Evolutionary conservation across 2,888 invertebrate genomes (phyloP), one percentile per base, ranked within the genome.

Genomic region (Latrodectus elegans): DNA sequence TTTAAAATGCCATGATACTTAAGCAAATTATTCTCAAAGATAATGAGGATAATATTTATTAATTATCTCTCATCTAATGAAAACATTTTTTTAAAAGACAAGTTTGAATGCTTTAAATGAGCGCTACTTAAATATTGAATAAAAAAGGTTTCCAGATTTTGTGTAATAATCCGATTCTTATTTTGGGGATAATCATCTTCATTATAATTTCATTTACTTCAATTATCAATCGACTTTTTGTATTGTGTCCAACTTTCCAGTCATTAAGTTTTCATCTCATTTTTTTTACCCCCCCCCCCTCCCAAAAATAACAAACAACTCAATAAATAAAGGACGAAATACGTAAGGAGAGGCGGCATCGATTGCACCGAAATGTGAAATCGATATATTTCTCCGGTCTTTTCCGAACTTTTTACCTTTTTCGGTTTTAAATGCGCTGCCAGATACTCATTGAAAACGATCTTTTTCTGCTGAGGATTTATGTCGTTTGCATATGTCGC

Each of bases 401-500:
- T 52, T 52, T 51, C 52, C 8, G 15, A 71, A 72, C 60, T n/a
- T 68, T 81, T 75, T 75, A 82, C 74, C 82, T 55, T 70, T 60
- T 60, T 49, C 15, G 14, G 65, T 51, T 77, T 70, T 70, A 75
- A 82, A 82, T 55, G 75, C 55, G 70, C n/a, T 60, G 82, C 74
- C 82, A 82, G 74, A 82, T 82, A 70, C 75, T 38, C 38, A 38
- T 38, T 38, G 38, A 38, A 38, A 38, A 38, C 38, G 38, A 38
- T 38, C 38, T 38, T 75, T 67, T 75, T 15, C 15, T 60, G 67
- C 22, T 17, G 68, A 22, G 64, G 75, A 82, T 82, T 70, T 68
- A 82, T 75, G 68, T 67, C 67, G 52, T 81, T 81, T 81, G 26
- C 74, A 67, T 22, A 51, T 73, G 81, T 73, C 73, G 51, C 64